These are phyloP conservation scores for Metaphire vulgaris DNA, from an alignment of 1,140 invertebrate species.

Conservation along the genomic window DNA sequence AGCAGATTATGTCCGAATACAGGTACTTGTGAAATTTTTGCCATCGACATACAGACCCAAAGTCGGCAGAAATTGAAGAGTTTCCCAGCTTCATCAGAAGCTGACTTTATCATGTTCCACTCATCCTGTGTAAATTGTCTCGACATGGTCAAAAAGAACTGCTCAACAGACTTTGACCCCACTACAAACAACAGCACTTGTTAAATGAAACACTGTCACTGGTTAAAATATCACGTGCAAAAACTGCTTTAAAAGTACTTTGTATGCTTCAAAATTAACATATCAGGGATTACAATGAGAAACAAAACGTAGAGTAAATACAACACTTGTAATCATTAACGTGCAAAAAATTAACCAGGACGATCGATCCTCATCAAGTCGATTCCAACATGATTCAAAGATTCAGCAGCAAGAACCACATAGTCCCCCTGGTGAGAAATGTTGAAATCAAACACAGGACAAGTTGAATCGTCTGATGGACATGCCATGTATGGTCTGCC, in stretches of 20 bases:
- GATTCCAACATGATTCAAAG: conserved; percentile 50
- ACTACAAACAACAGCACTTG: conserved; percentile 61
- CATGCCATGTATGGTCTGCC: conserved; percentile 53
- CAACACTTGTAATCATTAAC: background rate
- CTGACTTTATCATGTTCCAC: conserved; percentile 63
- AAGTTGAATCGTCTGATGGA: conserved; percentile 26
- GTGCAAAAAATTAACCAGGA: conserved; percentile 33
- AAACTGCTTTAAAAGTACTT: background rate
- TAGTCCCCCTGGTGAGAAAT: conserved; percentile 84
- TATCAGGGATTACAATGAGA: background rate
- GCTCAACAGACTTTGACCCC: conserved; percentile 59
- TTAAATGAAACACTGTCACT: background rate
- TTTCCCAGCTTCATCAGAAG: conserved; percentile 57
- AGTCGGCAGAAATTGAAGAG: conserved; percentile 72
- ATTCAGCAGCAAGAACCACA: conserved; percentile 70
- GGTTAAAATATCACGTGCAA: conserved; percentile 27
- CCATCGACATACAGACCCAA: no score
- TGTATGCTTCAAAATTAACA: background rate
- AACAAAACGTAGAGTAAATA: background rate
- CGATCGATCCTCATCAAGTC: conserved; percentile 56
- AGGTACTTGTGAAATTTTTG: no score
- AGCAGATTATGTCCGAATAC: no score
- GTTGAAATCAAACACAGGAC: conserved; percentile 64
- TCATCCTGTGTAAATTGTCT: conserved; percentile 71
- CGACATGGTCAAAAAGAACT: conserved; percentile 81